Conservation (phyloP, 2,888 invertebrate genomes). For the Anodontia alba region DNA sequence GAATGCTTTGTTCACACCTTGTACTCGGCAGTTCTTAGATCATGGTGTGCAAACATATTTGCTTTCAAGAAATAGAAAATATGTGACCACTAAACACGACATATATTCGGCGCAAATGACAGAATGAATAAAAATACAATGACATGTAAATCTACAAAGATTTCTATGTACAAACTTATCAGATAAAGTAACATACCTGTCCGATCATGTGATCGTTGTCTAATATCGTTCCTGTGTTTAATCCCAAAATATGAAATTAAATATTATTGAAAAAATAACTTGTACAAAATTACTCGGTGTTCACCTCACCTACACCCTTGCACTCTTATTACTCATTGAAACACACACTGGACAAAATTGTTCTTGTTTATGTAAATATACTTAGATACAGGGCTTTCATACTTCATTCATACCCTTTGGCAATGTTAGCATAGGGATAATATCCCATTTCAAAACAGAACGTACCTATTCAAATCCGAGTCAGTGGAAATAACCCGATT, state of each 20-base stretch:
- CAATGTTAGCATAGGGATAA: constrained; percentile 14
- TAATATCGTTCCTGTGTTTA: not conserved
- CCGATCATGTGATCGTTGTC: not conserved
- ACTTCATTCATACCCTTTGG: not conserved
- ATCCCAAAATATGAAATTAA: not conserved
- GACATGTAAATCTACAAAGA: no score
- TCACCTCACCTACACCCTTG: no score
- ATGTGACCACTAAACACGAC: no score
- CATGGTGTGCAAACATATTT: no score
- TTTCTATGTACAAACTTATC: no score
- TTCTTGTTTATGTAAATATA: not conserved
- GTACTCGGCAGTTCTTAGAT: no score
- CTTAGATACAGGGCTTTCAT: not conserved
- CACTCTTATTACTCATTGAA: not conserved
- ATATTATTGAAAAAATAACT: no score
- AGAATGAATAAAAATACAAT: no score
- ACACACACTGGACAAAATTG: not conserved
- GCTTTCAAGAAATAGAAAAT: no score
- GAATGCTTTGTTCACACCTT: no score
- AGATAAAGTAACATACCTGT: not conserved
- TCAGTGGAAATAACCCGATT: not conserved
- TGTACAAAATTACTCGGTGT: no score
- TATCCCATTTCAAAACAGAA: constrained; percentile 4
- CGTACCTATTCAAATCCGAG: not conserved
- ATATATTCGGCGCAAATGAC: no score